Percentiles rank a stretch among this genome's conserved stretches.
These are phyloP conservation scores for Pangasius macronema DNA, from an alignment of 2,797 vertebrate species.

Conservation along the genomic window DNA sequence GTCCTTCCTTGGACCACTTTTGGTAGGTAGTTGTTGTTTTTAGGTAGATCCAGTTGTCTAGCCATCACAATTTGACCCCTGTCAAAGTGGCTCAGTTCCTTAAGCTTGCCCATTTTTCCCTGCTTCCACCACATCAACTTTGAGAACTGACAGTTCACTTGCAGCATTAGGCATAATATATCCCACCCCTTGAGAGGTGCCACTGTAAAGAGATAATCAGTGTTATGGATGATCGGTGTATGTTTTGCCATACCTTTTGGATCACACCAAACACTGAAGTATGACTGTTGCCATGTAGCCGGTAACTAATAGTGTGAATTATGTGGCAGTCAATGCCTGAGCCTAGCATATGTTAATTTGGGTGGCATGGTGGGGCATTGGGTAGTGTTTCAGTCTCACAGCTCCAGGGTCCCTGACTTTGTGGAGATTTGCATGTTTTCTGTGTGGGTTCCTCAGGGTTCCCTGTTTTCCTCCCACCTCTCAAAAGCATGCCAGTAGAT, in stretches of 20 bases:
- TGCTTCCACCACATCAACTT: no score
- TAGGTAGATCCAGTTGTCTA: no score
- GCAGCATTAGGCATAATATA: no score
- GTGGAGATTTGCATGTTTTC: neutral
- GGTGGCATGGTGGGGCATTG: neutral
- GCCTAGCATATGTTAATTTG: neutral
- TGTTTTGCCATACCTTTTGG: neutral
- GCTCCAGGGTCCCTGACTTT: neutral
- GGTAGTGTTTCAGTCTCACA: neutral
- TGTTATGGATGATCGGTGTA: no score
- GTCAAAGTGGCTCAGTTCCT: no score
- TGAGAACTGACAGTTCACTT: no score
- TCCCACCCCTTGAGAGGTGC: no score
- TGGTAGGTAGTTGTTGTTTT: no score
- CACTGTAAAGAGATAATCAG: no score
- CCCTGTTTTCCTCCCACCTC: neutral
- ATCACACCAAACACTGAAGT: neutral
- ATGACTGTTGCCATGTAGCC: neutral
- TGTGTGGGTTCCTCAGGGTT: neutral
- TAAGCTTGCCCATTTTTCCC: no score
- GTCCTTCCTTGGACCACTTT: no score
- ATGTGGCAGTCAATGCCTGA: neutral
- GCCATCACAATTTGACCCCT: no score
- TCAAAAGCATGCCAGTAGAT: neutral
- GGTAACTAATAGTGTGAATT: neutral